Base-by-base conservation (phyloP, 2,888 invertebrate genomes). In the Pyrrhosoma nymphula region DNA sequence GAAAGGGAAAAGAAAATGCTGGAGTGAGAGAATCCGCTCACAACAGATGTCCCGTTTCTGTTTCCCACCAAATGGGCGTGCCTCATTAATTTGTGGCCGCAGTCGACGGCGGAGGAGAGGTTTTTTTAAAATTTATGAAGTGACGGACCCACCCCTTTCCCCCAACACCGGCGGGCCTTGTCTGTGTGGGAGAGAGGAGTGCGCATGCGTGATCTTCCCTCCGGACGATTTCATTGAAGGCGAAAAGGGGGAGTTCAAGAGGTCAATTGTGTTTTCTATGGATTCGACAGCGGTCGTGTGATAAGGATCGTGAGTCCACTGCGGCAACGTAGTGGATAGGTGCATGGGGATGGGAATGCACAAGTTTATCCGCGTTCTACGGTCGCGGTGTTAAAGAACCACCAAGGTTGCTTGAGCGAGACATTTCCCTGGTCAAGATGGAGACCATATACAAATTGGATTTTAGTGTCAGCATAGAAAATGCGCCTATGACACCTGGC, bases 31-130 rank as follows among this genome's bases (percentile, higher is more conserved):
- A 82, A 82, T 82, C 8, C 82, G 30, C 82, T 35, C 82, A 35
- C 10, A 82, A n/a, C 82, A 82, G 82, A 82, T 82, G 82, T 82
- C 82, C 82, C 82, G 82, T 82, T 82, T 82, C 35, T 26, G 82
- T 82, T 82, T 16, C 35, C 26, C 82, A n/a, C 26, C 30, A 0
- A 14, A 30, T 82, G 82, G 82, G 82, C 82, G 82, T n/a, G n/a
- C 82, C 82, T 82, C 82, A 82, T 82, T 82, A 82, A 82, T 82
- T 82, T 82, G 82, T 82, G 82, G 82, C 82, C 82, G 82, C 26
- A 35, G 35, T 0, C 6, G 69, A 60, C 20, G 69, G n/a, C 69
- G 16, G 30, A 69, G 82, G 35, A 35, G 82, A 82, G 35, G 60
- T 60, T 82, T 82, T n/a, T n/a, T n/a, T n/a, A n/a, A 82, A 82